Base-by-base conservation (phyloP, 2,888 invertebrate species). In the Eustalomyia histrio region DNA sequence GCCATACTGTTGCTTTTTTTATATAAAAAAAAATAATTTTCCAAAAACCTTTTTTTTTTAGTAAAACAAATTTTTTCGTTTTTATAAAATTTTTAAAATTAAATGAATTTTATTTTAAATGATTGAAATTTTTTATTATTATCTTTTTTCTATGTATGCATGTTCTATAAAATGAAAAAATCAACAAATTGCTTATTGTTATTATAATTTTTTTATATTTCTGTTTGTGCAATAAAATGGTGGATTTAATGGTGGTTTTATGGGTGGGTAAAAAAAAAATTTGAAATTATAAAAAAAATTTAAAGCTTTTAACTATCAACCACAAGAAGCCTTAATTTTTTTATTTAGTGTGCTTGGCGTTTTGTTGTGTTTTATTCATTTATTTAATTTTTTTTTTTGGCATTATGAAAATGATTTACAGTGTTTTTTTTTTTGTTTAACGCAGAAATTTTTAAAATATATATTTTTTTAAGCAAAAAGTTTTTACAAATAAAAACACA, bases 1-100 rank as follows among this genome's bases (percentile, higher is more conserved):
- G 80, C 83, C 83, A 83, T 83, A 83, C 83, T 80, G 80, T 76
- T 80, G 80, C 78, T 67, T 57, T 69, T 16, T n/a, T n/a, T n/a
- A n/a, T n/a, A n/a, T 29, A 29, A 57, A 29, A 57, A 55, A 69
- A 68, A 63, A 17, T n/a, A n/a, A n/a, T n/a, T n/a, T 63, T 76
- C 79, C 8, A 21, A 57, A 57, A 57, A 24, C 29, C 24, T 29
- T n/a, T 29, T 17, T 29, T 17, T 29, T 14, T 47, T n/a, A 39
- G 1, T 47, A 47, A 29, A 29, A 29, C n/a, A 47, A 39, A 47
- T 47, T 47, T n/a, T 24, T 24, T 29, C 29, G 14, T 55, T 10
- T 58, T 63, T 64, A 76, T 60, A 65, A 35, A 63, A 61, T 55
- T 72, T 57, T 43, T 55, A 67, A 53, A 50, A 61, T 79, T 58